A percentile compares a stretch with the other conserved stretches of the same genome.
phyloP scores from a whole-genome alignment of 1,140 invertebrate genomes.

The Ceratina japonica region DNA sequence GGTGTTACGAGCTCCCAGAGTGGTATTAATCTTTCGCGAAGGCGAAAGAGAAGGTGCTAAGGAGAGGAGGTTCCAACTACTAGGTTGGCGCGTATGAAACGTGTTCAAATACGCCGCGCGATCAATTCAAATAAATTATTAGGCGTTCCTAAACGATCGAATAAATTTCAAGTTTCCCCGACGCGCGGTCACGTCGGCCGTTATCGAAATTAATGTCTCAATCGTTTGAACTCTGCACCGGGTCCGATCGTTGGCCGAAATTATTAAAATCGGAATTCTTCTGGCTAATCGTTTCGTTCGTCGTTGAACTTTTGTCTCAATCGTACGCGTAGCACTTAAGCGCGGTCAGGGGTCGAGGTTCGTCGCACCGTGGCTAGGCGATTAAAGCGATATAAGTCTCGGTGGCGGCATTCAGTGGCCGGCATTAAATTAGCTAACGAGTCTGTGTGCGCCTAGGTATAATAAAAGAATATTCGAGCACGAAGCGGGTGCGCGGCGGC shows the following conservation, averaged over 20 bases:
- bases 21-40: slow-evolving; percentile 64
- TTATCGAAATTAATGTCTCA: not conserved
- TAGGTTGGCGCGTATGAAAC: slow-evolving; percentile 40
- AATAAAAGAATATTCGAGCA: slow-evolving; percentile 73
- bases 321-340: not conserved
- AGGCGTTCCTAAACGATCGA: too few species aligned
- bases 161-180: not conserved
- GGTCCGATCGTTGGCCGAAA: too few species aligned
- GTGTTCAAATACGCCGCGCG: too few species aligned
- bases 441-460: slow-evolving; percentile 66
- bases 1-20: slow-evolving; percentile 60
- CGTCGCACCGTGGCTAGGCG: slow-evolving; percentile 25
- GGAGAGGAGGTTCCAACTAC: slow-evolving; percentile 64
- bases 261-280: too few species aligned
- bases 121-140: too few species aligned
- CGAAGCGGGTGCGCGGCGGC: slow-evolving; percentile 31
- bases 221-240: too few species aligned
- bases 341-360: slow-evolving; percentile 25
- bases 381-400: slow-evolving; percentile 57
- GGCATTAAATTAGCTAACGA: slow-evolving; percentile 75
- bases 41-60: slow-evolving; percentile 31
- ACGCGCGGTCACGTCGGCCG: not conserved
- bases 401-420: slow-evolving; percentile 54
- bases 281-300: not conserved
- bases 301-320: not conserved